A percentile compares a stretch with the other conserved stretches of the same genome.
phyloP scores from a whole-genome alignment of 1,140 invertebrate species.

The Nebria ingens region DNA sequence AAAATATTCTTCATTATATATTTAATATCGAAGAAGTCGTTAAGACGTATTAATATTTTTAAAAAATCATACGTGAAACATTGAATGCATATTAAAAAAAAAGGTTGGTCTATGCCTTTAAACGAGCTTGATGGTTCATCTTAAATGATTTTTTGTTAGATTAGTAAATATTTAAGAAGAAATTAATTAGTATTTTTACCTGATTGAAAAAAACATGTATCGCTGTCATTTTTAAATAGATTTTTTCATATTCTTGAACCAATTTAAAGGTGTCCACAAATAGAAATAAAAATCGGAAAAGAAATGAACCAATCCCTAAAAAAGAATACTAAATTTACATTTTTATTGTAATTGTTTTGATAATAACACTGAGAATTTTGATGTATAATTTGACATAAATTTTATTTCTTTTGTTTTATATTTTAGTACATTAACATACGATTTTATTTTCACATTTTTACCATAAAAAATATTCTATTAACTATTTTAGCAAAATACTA shows the following conservation, averaged over 20 bases:
- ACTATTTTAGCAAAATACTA: too few relatives aligned
- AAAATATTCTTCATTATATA: too few relatives aligned
- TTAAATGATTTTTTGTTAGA: not conserved
- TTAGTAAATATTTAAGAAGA: not conserved
- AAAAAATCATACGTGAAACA: too few relatives aligned
- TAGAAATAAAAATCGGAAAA: not conserved
- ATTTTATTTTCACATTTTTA: not conserved
- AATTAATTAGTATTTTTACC: too few relatives aligned
- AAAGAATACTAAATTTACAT: not conserved
- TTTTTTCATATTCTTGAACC: constrained; percentile 41
- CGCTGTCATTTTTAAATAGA: constrained; percentile 48
- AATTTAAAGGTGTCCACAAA: constrained; percentile 24
- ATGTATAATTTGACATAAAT: not conserved
- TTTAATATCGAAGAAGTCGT: too few relatives aligned
- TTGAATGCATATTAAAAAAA: too few relatives aligned
- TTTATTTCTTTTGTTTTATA: not conserved
- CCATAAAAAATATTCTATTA: too few relatives aligned
- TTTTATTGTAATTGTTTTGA: not conserved
- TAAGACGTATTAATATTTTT: too few relatives aligned
- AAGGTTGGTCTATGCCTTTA: too few relatives aligned
- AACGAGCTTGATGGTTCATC: too few relatives aligned
- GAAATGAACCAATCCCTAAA: not conserved
- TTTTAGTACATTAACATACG: too few relatives aligned
- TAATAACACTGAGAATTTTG: not conserved
- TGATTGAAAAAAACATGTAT: constrained; percentile 48